Percentiles rank a stretch among this genome's conserved stretches.
These are phyloP conservation scores for Drosophila repleta DNA, from an alignment of 1,140 invertebrate genomes.

Conservation along the genomic window DNA sequence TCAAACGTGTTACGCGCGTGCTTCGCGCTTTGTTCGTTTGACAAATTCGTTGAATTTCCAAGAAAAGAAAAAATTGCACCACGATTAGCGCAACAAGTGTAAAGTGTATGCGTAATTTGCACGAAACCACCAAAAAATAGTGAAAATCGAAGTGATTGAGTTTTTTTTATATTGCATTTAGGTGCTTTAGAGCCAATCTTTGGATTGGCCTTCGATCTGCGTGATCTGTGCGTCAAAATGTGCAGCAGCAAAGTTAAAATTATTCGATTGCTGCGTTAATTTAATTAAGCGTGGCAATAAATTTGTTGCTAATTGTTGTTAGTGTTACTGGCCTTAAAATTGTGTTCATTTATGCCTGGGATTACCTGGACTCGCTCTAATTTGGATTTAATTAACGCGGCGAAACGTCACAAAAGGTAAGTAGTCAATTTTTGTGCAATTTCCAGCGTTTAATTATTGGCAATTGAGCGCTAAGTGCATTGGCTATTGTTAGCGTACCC, in stretches of 20 bases:
- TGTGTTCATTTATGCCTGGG: constrained; percentile 30
- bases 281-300: constrained; percentile 62
- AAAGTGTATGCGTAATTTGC: constrained; percentile 21
- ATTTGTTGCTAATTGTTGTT: constrained; percentile 27
- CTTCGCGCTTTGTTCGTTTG: constrained; percentile 42
- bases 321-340: constrained; percentile 11
- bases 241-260: constrained; percentile 58
- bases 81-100: constrained; percentile 50
- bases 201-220: constrained; percentile 48
- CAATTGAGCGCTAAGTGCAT: constrained; percentile 38
- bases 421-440: constrained; percentile 16
- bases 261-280: constrained; percentile 62
- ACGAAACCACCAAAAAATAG: constrained; percentile 5
- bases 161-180: constrained; percentile 4
- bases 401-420: constrained; percentile 58
- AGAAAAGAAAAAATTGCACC: constrained; percentile 50
- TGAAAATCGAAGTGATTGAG: constrained; percentile 17
- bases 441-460: constrained; percentile 41
- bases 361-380: constrained; percentile 33
- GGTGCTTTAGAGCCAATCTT: constrained; percentile 31
- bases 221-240: constrained; percentile 65
- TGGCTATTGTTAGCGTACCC: constrained; percentile 22
- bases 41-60: constrained; percentile 50
- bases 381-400: constrained; percentile 44
- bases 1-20: constrained; percentile 53